Evolutionary conservation across 2,797 vertebrate species (phyloP).

Genomic region (Merluccius polli): DNA sequence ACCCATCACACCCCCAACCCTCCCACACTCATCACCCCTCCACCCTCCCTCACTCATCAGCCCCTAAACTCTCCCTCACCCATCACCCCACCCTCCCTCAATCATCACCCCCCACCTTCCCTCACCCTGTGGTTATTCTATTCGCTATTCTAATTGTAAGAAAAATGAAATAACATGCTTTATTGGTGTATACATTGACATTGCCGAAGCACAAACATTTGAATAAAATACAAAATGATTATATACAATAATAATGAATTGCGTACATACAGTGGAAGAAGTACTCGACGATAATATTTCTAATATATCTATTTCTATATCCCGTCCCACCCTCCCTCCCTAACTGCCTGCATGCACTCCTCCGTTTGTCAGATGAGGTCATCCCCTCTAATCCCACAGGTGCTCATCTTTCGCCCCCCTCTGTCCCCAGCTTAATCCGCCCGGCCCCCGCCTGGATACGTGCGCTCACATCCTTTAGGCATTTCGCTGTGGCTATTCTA

Average conservation of each 20-base stretch:
- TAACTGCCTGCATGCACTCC: slow-evolving; percentile 4
- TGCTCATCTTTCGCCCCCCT: slow-evolving; percentile 71
- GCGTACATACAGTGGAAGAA: not conserved
- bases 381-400: slow-evolving; percentile 68
- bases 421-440: slow-evolving; percentile 65
- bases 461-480: not conserved
- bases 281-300: not conserved
- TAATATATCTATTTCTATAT: not conserved
- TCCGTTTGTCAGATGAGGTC: slow-evolving; percentile 73
- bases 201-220: too few relatives aligned
- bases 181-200: too few relatives aligned
- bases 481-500: not conserved
- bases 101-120: not conserved
- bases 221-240: too few relatives aligned
- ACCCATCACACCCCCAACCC: slow-evolving; percentile 5
- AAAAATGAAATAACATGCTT: too few relatives aligned
- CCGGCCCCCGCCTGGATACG: slow-evolving; percentile 45
- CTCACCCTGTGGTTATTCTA: too few relatives aligned
- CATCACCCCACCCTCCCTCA: too few relatives aligned
- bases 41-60: not conserved
- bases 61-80: not conserved
- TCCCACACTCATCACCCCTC: not conserved
- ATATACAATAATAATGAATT: not conserved
- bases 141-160: too few relatives aligned
- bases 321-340: not conserved